phyloP scores from a whole-genome alignment of 2,888 invertebrate genomes.

The Strigamia crassipes region DNA sequence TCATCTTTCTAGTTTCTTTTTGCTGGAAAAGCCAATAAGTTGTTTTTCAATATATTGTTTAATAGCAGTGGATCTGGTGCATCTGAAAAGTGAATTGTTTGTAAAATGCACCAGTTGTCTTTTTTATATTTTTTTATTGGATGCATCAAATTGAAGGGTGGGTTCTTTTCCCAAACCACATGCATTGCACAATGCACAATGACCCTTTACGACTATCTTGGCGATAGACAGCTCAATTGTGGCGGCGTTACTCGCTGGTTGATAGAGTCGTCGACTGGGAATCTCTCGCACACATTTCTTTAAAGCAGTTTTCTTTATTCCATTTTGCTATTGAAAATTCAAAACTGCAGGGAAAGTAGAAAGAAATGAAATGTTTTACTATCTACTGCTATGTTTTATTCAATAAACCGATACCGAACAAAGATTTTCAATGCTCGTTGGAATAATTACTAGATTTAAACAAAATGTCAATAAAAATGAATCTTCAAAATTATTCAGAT shows the following conservation, averaged over 20 bases:
- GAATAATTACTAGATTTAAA: no score
- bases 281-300: not conserved
- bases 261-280: not conserved
- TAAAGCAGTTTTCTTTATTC: not conserved
- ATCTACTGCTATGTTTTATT: no score
- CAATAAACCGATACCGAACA: no score
- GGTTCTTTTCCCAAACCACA: not conserved
- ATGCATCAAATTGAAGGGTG: not conserved
- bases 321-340: not conserved
- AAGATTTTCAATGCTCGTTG: no score
- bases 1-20: no score
- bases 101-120: not conserved
- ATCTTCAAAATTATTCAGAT: no score
- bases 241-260: not conserved
- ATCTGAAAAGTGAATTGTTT: not conserved
- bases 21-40: no score
- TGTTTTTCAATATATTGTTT: no score
- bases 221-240: not conserved
- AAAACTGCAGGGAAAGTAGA: not conserved
- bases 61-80: no score
- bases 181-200: not conserved
- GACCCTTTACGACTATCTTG: not conserved
- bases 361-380: not conserved
- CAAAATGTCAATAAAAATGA: no score
- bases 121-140: not conserved